Evolutionary conservation across 2,888 invertebrate genomes (phyloP), one percentile per base, ranked within the genome.

Genomic region (Homarus gammarus): DNA sequence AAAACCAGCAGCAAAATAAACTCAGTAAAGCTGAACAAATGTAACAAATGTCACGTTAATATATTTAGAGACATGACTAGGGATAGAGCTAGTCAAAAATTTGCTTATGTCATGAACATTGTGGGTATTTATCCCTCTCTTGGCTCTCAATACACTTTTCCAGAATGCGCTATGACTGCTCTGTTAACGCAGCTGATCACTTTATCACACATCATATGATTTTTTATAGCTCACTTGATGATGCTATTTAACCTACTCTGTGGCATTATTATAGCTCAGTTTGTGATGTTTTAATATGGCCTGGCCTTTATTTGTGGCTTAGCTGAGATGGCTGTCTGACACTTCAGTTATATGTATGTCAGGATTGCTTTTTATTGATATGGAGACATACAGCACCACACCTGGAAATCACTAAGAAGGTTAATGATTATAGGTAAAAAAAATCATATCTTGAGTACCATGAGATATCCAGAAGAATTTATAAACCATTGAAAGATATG

Each of bases 341-440:
- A 27, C 64, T 27, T 64, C 64, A 27, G 64, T 64, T 5, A 27
- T 64, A 8, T 27, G 27, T 64, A 27, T 27, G 64, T 64, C 64
- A 27, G 64, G 64, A 64, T 22, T 56, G 73, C 84, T 73, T 84
- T 73, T 51, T 61, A 73, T 73, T 73, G 31, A 49, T 33, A 84
- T 84, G 84, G 84, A 84, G 84, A 75, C 75, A 83, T 75, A 51
- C 40, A 51, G 73, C 72, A 73, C 33, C 56, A 64, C 79, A 38
- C 36, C 38, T 79, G 51, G 61, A 51, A 61, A 61, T 33, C n/a
- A 38, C n/a, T 78, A 78, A 56, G 33, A 56, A 56, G n/a, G n/a
- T n/a, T n/a, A n/a, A n/a, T n/a, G n/a, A n/a, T n/a, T n/a, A n/a
- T n/a, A n/a, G n/a, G n/a, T n/a, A n/a, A n/a, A n/a, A n/a, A n/a